Base-by-base conservation (phyloP, 1,140 invertebrate genomes). In the Frieseomelitta varia region DNA sequence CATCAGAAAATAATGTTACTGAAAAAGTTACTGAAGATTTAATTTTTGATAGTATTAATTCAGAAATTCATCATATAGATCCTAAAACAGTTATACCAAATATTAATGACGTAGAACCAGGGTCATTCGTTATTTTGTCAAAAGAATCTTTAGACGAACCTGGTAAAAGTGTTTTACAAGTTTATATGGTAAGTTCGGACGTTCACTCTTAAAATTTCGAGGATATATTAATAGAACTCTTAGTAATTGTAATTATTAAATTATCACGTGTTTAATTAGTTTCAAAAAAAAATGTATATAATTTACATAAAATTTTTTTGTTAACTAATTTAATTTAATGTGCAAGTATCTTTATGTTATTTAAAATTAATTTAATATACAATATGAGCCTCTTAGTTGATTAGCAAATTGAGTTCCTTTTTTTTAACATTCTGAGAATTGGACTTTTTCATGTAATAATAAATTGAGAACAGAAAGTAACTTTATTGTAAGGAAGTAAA, bases 181-280 rank as follows among this genome's bases (percentile, higher is more conserved):
- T 95, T 82, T 95, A 93, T 27, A 94, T 95, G 94, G 93, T 95
- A 12, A 92, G 91, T 73, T 88, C 93, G 0, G 91, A 91, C 71
- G 47, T 84, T 24, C 87, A 92, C 74, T 72, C 58, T 19, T 86
- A 88, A 47, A 68, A 87, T 58, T 56, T 86, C 0, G 72, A 87
- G 27, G 63, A 91, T 83, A 81, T 93, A 27, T 82, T 90, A 4
- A 88, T 90, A 0, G 90, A 93, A 80, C 75, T 92, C 24, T 81
- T 93, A 51, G 88, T 91, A 17, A 93, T 90, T 10, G 92, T 93
- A 19, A 91, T 87, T 6, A 90, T 79, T 27, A 88, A 47, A 81
- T 80, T 91, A 55, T 86, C 87, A 30, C 77, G 89, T 71, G 80
- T 63, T 12, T 80, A 91, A 34, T 30, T 81, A 12, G 30, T 82